Percentiles rank a stretch among this genome's conserved stretches.
Conservation (phyloP, 2,888 invertebrate species). For the Helicoverpa assulta region DNA sequence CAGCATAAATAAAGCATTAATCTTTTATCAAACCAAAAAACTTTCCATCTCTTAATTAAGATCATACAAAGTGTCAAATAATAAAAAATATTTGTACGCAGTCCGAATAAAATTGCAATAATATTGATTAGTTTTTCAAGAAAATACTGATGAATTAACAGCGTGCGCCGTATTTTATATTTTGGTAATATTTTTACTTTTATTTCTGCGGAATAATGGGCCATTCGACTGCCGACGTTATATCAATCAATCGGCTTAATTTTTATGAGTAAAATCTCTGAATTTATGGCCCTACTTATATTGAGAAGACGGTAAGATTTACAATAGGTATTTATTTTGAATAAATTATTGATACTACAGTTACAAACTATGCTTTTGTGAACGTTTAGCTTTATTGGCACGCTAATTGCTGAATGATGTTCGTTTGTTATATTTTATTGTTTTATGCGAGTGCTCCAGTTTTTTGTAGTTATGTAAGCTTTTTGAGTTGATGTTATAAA, state of each 20-base stretch:
- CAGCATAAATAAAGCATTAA: conserved; percentile 2
- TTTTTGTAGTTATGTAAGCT: too few relatives aligned
- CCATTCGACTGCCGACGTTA: conserved; percentile 41
- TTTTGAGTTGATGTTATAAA: too few relatives aligned
- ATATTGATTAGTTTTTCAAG: conserved; percentile 42
- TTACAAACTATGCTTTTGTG: conserved; percentile 33
- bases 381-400: conserved; percentile 25
- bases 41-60: conserved; percentile 28
- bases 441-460: too few relatives aligned
- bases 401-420: conserved; percentile 33
- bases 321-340: conserved; percentile 26
- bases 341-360: conserved; percentile 40
- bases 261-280: conserved; percentile 53
- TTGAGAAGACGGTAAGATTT: conserved; percentile 45
- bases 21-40: conserved; percentile 2
- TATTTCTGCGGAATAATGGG: conserved; percentile 38
- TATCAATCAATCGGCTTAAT: conserved; percentile 59
- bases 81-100: conserved; percentile 36
- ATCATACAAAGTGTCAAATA: conserved; percentile 16
- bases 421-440: conserved; percentile 11
- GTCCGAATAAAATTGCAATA: conserved; percentile 30
- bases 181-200: conserved; percentile 55
- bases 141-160: conserved; percentile 38
- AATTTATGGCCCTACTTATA: conserved; percentile 55
- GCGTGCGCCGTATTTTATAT: conserved; percentile 36